A percentile compares a stretch with the other conserved stretches of the same genome.
Conservation (phyloP, 2,113 vertebrate species). For the Cisticola juncidis region DNA sequence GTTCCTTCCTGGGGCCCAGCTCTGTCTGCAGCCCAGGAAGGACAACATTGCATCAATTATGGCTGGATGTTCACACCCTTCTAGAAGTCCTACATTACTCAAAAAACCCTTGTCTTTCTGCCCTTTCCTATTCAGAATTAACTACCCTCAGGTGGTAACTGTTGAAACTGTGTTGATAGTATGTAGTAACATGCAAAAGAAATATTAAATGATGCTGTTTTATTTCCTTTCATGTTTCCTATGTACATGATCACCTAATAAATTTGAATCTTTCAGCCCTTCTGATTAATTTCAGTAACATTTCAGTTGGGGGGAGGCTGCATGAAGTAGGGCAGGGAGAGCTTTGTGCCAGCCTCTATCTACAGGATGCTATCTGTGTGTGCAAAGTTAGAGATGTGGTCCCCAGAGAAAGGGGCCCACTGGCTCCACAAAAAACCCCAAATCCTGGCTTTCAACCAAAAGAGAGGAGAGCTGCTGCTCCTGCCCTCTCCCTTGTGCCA, state of each 20-base stretch:
- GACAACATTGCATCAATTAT: background rate
- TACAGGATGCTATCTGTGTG: background rate
- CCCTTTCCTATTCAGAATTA: background rate
- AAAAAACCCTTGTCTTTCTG: background rate
- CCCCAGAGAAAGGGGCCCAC: background rate
- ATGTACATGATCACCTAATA: background rate
- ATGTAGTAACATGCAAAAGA: background rate
- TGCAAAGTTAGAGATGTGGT: background rate
- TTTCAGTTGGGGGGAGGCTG: background rate
- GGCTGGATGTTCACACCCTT: background rate
- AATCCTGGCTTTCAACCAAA: background rate
- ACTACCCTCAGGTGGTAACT: background rate
- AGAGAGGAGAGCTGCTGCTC: background rate
- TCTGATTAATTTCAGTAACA: background rate
- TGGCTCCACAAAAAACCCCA: background rate
- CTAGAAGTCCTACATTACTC: background rate
- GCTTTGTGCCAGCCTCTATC: background rate
- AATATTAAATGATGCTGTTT: accelerated
- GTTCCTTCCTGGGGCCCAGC: background rate
- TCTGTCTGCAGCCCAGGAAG: background rate
- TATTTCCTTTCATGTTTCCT: background rate
- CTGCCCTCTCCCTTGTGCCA: background rate
- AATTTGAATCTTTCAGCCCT: background rate
- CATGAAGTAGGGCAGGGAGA: background rate
- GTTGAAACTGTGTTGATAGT: background rate